Evolutionary conservation across 1,140 invertebrate species (phyloP).

Genomic region (Stegodyphus dumicola): DNA sequence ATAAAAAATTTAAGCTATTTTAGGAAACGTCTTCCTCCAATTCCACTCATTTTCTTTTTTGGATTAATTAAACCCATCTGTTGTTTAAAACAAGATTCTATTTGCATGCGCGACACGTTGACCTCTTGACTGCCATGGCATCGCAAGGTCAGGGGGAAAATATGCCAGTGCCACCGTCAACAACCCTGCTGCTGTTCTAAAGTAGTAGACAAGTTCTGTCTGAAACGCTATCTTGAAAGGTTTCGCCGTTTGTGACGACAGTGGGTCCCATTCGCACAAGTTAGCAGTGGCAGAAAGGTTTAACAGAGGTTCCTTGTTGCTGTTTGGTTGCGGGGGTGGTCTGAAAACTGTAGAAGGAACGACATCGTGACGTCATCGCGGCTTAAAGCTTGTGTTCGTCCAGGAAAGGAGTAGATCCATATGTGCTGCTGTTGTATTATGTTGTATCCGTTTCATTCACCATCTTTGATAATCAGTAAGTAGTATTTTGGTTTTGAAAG

Average conservation of each 20-base stretch:
- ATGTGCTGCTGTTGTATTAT: slow-evolving; percentile 55
- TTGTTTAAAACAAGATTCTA: slow-evolving; percentile 25
- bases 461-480: slow-evolving; percentile 54
- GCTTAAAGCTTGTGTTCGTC: slow-evolving; percentile 23
- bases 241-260: slow-evolving; percentile 41
- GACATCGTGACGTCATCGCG: slow-evolving; percentile 45
- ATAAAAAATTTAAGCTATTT: too few relatives aligned
- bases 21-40: neutral
- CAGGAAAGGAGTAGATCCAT: slow-evolving; percentile 45
- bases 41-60: neutral
- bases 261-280: slow-evolving; percentile 38
- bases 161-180: neutral
- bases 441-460: slow-evolving; percentile 60
- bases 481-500: neutral
- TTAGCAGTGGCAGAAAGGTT: slow-evolving; percentile 23
- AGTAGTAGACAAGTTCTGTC: slow-evolving; percentile 16
- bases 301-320: slow-evolving; percentile 57
- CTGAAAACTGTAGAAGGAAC: slow-evolving; percentile 51
- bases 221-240: slow-evolving; percentile 40
- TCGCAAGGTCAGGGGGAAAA: slow-evolving; percentile 22
- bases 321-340: slow-evolving; percentile 46
- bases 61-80: slow-evolving; percentile 2
- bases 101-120: slow-evolving; percentile 48
- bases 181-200: slow-evolving; percentile 43
- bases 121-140: slow-evolving; percentile 37